phyloP scores from a whole-genome alignment of 2,888 invertebrate species.

The Drosophila kanekoi region DNA sequence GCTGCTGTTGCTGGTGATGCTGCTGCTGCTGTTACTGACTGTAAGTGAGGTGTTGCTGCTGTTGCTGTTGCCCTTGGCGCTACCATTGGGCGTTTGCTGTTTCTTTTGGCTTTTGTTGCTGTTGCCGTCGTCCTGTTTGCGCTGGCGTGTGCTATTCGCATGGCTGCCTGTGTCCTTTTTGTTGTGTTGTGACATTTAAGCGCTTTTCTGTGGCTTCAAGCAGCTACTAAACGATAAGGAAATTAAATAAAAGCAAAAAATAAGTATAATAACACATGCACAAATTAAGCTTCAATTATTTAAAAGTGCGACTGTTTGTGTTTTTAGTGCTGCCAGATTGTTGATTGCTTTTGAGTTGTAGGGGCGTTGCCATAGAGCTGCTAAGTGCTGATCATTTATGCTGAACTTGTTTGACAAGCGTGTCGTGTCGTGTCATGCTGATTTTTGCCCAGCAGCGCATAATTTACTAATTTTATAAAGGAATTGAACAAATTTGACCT shows the following conservation, averaged over 20 bases:
- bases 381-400: background rate
- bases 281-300: background rate
- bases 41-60: slow-evolving; percentile 20
- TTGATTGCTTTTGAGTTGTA: background rate
- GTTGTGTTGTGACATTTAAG: slow-evolving; percentile 82
- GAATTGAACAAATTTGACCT: too few species aligned
- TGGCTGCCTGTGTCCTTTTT: slow-evolving; percentile 73
- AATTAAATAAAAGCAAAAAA: slow-evolving; percentile 14
- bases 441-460: too few species aligned
- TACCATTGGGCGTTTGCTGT: slow-evolving; percentile 56
- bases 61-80: slow-evolving; percentile 37
- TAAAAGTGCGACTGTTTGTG: background rate
- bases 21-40: slow-evolving; percentile 2
- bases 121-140: slow-evolving; percentile 59
- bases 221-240: slow-evolving; percentile 23
- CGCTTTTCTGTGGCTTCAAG: slow-evolving; percentile 35
- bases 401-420: background rate
- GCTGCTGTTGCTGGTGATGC: slow-evolving; percentile 8
- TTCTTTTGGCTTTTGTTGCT: slow-evolving; percentile 63
- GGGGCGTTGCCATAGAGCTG: slow-evolving; percentile 6
- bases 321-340: background rate
- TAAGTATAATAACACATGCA: background rate
- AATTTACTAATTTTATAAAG: too few species aligned
- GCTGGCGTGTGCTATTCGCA: slow-evolving; percentile 57
- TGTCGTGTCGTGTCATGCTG: background rate